Conservation (phyloP, 2,113 vertebrate genomes). For the Muntiacus muntjak region DNA sequence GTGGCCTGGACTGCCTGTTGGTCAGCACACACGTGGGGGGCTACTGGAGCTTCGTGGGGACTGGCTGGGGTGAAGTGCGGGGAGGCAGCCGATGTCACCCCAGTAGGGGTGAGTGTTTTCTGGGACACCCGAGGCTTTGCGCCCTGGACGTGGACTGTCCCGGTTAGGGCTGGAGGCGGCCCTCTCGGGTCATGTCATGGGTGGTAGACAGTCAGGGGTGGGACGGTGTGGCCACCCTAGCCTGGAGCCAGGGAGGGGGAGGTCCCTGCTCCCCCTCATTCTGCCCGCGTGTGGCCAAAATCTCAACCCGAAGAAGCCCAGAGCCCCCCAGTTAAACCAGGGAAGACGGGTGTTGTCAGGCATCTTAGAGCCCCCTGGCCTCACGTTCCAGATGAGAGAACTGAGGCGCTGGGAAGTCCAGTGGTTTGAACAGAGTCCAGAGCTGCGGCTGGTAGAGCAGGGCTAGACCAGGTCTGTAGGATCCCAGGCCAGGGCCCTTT, state of each 20-base stretch:
- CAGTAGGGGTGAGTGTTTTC: fast-evolving
- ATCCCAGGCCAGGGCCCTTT: not conserved
- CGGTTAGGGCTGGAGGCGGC: not conserved
- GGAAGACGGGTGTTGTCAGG: fast-evolving
- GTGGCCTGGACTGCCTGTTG: not conserved
- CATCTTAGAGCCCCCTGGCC: not conserved
- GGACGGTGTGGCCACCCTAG: fast-evolving
- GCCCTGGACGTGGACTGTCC: not conserved
- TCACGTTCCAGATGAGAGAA: not conserved
- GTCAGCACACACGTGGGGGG: fast-evolving
- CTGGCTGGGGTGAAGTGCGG: not conserved
- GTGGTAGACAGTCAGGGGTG: not conserved
- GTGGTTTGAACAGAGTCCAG: not conserved
- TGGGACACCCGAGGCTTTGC: not conserved
- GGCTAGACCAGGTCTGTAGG: not conserved
- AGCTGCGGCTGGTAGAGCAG: fast-evolving
- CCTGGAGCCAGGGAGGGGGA: not conserved
- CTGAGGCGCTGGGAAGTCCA: not conserved
- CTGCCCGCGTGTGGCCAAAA: not conserved
- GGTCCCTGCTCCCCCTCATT: fast-evolving
- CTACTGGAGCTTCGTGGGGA: not conserved
- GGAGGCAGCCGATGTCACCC: too few species aligned
- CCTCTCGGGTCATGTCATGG: fast-evolving
- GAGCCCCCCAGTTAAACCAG: not conserved
- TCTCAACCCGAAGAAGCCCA: not conserved